phyloP scores from a whole-genome alignment of 2,888 invertebrate genomes.

The Xanthorhoe spadicearia region DNA sequence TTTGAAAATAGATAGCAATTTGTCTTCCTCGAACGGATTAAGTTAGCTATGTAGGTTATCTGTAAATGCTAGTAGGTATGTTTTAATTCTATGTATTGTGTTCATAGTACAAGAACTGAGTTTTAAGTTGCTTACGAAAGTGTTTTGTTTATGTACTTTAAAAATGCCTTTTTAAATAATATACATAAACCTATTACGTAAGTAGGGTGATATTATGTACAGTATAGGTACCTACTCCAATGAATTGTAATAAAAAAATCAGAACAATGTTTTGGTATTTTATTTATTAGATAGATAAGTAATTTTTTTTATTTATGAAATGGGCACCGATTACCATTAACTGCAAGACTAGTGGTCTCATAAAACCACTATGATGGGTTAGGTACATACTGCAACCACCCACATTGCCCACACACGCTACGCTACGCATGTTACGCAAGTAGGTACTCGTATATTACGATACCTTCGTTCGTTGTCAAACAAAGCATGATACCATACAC shows the following conservation, averaged over 20 bases:
- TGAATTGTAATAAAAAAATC: conserved; percentile 27
- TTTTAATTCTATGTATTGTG: conserved; percentile 29
- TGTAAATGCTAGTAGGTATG: conserved; percentile 21
- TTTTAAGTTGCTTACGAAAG: conserved; percentile 23
- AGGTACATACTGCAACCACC: no score
- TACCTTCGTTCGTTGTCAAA: no score
- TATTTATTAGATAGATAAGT: background rate
- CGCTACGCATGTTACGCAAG: no score
- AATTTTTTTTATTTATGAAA: no score
- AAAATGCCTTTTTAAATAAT: conserved; percentile 20
- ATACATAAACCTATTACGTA: conserved; percentile 17
- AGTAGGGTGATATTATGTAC: conserved; percentile 13
- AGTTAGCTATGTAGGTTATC: conserved; percentile 26
- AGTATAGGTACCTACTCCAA: background rate
- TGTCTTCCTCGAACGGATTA: conserved; percentile 27
- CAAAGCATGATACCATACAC: no score
- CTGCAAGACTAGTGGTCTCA: no score
- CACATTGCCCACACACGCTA: no score
- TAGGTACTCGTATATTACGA: no score
- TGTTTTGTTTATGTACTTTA: conserved; percentile 22
- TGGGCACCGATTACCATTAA: no score
- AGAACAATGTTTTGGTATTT: background rate
- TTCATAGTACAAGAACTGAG: conserved; percentile 23
- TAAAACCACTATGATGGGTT: no score
- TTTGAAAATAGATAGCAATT: conserved; percentile 25